Conservation (phyloP, 2,797 vertebrate genomes). For the Mormyrops boulengeri region DNA sequence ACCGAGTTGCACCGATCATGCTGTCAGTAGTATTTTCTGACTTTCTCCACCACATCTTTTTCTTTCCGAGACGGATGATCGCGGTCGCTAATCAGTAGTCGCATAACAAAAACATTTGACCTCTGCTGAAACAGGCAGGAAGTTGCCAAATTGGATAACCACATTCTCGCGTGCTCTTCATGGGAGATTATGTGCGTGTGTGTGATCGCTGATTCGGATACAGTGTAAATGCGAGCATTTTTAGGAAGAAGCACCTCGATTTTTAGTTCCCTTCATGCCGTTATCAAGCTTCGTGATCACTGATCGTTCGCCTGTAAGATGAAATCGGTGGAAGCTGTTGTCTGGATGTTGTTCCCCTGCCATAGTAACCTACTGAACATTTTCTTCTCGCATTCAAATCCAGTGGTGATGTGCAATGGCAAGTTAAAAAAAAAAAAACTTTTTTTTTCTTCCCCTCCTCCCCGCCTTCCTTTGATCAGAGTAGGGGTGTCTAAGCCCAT, state of each 20-base stretch:
- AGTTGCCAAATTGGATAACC: neutral
- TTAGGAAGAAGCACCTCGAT: neutral
- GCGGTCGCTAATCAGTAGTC: neutral
- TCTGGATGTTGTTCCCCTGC: neutral
- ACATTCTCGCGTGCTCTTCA: neutral
- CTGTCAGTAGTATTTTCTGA: neutral
- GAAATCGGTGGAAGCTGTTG: neutral
- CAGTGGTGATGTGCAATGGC: neutral
- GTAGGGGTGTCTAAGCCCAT: constrained; percentile 49
- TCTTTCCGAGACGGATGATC: neutral
- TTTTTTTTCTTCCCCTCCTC: constrained; percentile 16
- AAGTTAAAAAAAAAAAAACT: neutral
- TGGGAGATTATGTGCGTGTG: neutral
- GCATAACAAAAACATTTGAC: neutral
- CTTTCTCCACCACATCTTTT: neutral
- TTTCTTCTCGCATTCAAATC: neutral
- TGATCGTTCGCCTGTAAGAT: neutral
- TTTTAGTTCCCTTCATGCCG: neutral
- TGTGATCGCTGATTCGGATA: neutral
- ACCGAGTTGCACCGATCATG: neutral
- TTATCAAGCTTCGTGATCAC: neutral
- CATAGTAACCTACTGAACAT: neutral
- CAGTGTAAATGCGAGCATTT: neutral
- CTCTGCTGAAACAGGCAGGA: neutral
- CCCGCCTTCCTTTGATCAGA: constrained; percentile 31